Conservation (phyloP, 1,140 invertebrate species). For the Onthophagus taurus region DNA sequence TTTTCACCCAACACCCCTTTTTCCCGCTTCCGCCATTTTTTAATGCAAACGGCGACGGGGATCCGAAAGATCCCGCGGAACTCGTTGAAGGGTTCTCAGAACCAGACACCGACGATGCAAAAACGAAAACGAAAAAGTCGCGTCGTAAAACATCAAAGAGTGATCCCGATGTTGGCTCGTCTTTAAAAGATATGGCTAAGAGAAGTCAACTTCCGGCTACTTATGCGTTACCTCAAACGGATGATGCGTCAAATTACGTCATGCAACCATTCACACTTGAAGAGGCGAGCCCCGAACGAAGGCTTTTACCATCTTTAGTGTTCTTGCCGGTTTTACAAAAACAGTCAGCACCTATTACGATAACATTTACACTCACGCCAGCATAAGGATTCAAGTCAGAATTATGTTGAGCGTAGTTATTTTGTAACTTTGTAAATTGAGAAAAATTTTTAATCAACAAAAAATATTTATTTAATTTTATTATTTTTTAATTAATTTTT, state of each 20-base stretch:
- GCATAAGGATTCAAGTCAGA: too few species aligned
- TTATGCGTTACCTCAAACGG: conserved; percentile 46
- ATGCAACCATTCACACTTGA: conserved; percentile 84
- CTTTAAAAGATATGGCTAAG: conserved; percentile 45
- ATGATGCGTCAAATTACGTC: conserved; percentile 23
- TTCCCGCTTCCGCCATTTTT: conserved; percentile 43
- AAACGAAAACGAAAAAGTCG: conserved; percentile 36
- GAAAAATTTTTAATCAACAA: too few species aligned
- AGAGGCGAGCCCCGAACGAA: conserved; percentile 40
- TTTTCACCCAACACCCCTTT: conserved; percentile 48
- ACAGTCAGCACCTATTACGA: conserved; percentile 67
- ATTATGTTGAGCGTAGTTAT: conserved; percentile 3
- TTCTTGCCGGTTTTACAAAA: conserved; percentile 83
- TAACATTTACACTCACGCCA: conserved; percentile 85
- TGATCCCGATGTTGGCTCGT: conserved; percentile 41
- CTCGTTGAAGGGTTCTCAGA: conserved; percentile 18
- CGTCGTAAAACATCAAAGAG: too few species aligned
- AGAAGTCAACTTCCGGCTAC: conserved; percentile 47
- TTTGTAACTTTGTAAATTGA: not conserved
- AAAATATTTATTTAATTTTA: too few species aligned
- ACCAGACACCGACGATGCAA: conserved; percentile 30
- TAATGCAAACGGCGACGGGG: conserved; percentile 29
- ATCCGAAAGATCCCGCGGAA: conserved; percentile 26
- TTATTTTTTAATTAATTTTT: too few species aligned
- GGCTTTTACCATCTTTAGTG: conserved; percentile 78